These are phyloP conservation scores for Drosophila mettleri DNA, from an alignment of 2,888 invertebrate species.

Conservation along the genomic window DNA sequence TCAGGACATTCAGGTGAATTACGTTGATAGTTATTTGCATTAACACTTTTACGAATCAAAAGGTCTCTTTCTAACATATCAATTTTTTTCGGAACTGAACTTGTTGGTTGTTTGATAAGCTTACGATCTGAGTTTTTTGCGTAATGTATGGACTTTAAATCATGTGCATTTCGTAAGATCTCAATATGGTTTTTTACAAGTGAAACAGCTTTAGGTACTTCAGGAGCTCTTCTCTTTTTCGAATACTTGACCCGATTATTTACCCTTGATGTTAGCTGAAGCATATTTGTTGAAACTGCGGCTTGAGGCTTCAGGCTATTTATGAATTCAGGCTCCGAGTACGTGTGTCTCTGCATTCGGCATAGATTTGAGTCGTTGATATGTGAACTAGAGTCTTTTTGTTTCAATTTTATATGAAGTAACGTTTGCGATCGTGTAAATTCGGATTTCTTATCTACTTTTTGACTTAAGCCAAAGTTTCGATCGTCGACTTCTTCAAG, in stretches of 20 bases:
- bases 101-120: constrained; percentile 15
- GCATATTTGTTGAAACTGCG: not conserved
- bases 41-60: constrained; percentile 40
- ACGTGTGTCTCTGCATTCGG: constrained; percentile 58
- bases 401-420: constrained; percentile 43
- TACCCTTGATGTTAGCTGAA: constrained; percentile 35
- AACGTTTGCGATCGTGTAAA: constrained; percentile 68
- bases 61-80: constrained; percentile 27
- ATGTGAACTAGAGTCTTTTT: constrained; percentile 44
- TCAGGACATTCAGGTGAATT: constrained; percentile 9
- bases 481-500: constrained; percentile 36
- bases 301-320: constrained; percentile 30
- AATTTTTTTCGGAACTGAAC: constrained; percentile 14
- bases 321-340: constrained; percentile 90
- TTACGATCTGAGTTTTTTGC: constrained; percentile 82
- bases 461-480: not conserved
- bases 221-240: constrained; percentile 91
- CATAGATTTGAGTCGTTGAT: constrained; percentile 39
- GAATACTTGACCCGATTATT: constrained; percentile 85
- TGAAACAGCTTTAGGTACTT: constrained; percentile 71
- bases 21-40: constrained; percentile 23
- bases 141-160: constrained; percentile 89
- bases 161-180: constrained; percentile 47
- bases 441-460: constrained; percentile 22
- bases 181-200: constrained; percentile 5